Conservation (phyloP, 2,888 invertebrate genomes). For the Phaedon cochleariae region DNA sequence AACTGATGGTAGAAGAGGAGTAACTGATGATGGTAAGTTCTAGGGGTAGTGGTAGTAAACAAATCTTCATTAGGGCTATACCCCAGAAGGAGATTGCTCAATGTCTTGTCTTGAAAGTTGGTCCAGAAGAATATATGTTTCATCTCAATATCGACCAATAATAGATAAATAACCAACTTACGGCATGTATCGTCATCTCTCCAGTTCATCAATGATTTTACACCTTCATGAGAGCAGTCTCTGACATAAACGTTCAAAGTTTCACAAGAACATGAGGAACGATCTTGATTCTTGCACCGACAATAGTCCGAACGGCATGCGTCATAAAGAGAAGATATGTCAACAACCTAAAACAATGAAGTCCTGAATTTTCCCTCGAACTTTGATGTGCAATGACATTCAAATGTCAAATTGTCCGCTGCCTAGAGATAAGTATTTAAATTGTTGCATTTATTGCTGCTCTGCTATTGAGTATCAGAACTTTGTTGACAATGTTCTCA, state of each 20-base stretch:
- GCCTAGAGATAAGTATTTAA: background rate
- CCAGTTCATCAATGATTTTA: conserved; percentile 75
- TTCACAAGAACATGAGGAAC: conserved; percentile 77
- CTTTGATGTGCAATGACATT: too few relatives aligned
- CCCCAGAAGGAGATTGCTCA: too few relatives aligned
- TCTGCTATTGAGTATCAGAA: too few relatives aligned
- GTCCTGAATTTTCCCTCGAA: background rate
- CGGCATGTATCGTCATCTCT: conserved; percentile 83
- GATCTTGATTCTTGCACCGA: conserved; percentile 64
- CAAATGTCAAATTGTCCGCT: too few relatives aligned
- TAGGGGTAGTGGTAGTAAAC: too few relatives aligned
- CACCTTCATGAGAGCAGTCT: conserved; percentile 76
- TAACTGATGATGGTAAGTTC: too few relatives aligned
- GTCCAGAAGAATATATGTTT: background rate
- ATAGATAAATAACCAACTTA: conserved; percentile 65
- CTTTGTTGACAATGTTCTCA: background rate
- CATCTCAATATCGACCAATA: too few relatives aligned
- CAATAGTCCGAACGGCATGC: conserved; percentile 87
- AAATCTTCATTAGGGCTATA: too few relatives aligned
- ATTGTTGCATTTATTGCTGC: too few relatives aligned
- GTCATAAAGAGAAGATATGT: conserved; percentile 71
- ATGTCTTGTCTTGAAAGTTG: too few relatives aligned
- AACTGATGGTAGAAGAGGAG: too few relatives aligned
- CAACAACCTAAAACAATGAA: conserved; percentile 61
- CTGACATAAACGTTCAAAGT: conserved; percentile 80